Evolutionary conservation across 1,140 invertebrate species (phyloP).

Genomic region (Pseudomyrmex sp.): DNA sequence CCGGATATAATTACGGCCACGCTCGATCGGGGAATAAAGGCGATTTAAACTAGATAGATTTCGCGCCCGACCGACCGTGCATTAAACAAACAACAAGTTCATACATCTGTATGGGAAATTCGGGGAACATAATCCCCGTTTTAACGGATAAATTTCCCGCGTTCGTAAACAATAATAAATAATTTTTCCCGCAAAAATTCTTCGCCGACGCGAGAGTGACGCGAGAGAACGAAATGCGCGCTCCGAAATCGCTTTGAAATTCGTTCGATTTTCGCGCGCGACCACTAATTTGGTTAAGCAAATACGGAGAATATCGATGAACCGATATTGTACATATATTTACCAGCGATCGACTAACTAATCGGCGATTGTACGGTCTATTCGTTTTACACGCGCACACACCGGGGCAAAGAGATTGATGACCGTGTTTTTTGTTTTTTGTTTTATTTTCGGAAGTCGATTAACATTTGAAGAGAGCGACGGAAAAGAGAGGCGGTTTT

Average conservation of each 20-base stretch:
- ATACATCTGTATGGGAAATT: not conserved
- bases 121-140: not conserved
- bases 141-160: conserved; percentile 22
- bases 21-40: conserved; percentile 30
- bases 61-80: not conserved
- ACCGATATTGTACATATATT: conserved; percentile 45
- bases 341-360: conserved; percentile 36
- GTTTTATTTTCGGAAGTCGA: conserved; percentile 45
- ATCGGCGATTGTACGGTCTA: not conserved
- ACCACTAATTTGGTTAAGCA: conserved; percentile 50
- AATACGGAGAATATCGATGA: conserved; percentile 48
- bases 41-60: conserved; percentile 31
- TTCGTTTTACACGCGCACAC: conserved; percentile 28
- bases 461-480: conserved; percentile 55
- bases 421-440: conserved; percentile 10
- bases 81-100: conserved; percentile 8
- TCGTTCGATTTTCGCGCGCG: conserved; percentile 34
- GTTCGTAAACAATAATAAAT: not conserved
- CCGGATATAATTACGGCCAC: conserved; percentile 46
- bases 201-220: not conserved
- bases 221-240: not conserved
- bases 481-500: not conserved
- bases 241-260: conserved; percentile 42
- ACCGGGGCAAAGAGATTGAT: conserved; percentile 45
- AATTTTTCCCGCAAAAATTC: conserved; percentile 40